Conservation (phyloP, 2,113 vertebrate genomes). For the Suncus etruscus region DNA sequence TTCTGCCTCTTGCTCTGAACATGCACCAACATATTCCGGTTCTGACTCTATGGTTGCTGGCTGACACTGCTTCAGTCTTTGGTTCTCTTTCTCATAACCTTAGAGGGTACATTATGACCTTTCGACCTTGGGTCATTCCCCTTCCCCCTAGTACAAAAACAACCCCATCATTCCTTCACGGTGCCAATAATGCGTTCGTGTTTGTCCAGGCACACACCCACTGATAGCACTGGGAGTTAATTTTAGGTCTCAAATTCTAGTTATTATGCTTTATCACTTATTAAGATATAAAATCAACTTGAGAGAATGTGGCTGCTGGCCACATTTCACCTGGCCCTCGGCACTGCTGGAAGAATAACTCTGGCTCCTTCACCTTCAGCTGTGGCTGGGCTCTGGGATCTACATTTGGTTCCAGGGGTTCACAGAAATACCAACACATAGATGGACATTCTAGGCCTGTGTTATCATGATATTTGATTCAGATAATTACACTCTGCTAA, state of each 20-base stretch:
- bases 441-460: conserved; percentile 41
- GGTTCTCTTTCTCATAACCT: conserved; percentile 20
- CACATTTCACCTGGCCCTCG: not conserved
- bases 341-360: not conserved
- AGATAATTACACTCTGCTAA: conserved; percentile 75
- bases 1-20: conserved; percentile 25
- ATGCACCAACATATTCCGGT: not conserved
- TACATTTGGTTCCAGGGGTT: conserved; percentile 15
- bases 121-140: not conserved
- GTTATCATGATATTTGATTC: conserved; percentile 39
- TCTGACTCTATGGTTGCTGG: not conserved
- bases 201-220: not conserved
- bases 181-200: not conserved
- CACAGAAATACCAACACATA: conserved; percentile 61
- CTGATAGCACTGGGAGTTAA: conserved; percentile 13
- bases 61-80: not conserved
- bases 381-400: not conserved
- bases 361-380: not conserved
- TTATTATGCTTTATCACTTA: conserved; percentile 27
- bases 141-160: not conserved
- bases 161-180: not conserved
- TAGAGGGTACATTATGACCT: not conserved
- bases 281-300: conserved; percentile 55
- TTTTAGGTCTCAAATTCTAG: not conserved
- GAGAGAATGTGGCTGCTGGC: conserved; percentile 53